A percentile compares a stretch with the other conserved stretches of the same genome.
Conservation (phyloP, 1,140 invertebrate genomes). For the Pseudachorutes palmiensis region DNA sequence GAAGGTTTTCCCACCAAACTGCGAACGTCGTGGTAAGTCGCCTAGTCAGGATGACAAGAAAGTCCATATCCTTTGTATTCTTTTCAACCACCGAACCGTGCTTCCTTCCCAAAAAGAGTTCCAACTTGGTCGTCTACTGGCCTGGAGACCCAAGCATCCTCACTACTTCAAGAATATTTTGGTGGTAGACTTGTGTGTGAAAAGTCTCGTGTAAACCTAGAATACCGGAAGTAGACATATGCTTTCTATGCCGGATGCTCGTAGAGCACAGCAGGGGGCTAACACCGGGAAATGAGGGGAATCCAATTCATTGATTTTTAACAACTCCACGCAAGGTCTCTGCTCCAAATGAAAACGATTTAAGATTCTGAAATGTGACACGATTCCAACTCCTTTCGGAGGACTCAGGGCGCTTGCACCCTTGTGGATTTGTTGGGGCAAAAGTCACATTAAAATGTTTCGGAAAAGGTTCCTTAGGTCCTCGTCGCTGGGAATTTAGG, state of each 20-base stretch:
- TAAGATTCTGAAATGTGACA: not conserved
- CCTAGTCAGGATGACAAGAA: not conserved
- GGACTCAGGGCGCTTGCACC: not conserved
- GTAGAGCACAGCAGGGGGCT: too few species aligned
- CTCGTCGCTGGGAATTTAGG: not conserved
- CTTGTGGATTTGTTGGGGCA: not conserved
- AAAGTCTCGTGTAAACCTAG: not conserved
- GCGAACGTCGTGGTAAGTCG: not conserved
- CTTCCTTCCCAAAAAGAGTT: not conserved
- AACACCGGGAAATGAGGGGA: too few species aligned
- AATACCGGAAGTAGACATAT: slow-evolving; percentile 31
- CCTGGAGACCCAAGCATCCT: not conserved
- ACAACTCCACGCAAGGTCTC: not conserved
- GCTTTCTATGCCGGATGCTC: slow-evolving; percentile 18
- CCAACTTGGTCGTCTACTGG: not conserved
- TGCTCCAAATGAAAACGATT: not conserved
- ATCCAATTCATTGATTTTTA: not conserved
- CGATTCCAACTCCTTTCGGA: not conserved
- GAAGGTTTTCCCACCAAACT: not conserved
- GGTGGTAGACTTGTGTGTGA: not conserved
- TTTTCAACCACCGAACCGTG: not conserved
- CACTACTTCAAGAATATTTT: not conserved
- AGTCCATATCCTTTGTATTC: too few species aligned
- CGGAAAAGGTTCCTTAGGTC: not conserved
- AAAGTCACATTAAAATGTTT: not conserved